These are phyloP conservation scores for Henricia sp. DNA, from an alignment of 53 echinoderm and acorn worm genomes.

Conservation along the genomic window DNA sequence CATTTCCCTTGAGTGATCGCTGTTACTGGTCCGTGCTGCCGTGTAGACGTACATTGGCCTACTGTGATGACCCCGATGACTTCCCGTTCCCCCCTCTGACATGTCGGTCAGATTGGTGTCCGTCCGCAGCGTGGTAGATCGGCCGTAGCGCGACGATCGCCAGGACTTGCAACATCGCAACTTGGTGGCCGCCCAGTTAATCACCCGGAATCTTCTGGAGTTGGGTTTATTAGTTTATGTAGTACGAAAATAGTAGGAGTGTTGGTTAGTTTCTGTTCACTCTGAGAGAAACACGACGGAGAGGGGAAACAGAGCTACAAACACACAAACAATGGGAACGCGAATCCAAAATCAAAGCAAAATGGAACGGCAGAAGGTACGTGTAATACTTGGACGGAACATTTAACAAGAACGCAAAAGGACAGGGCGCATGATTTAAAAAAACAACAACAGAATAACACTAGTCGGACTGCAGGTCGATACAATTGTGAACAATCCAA, in stretches of 20 bases:
- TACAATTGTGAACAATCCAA: too few relatives aligned
- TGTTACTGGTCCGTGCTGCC: conserved; percentile 37
- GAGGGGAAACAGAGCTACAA: conserved; percentile 8
- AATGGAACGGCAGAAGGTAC: not conserved
- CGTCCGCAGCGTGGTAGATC: conserved; percentile 60
- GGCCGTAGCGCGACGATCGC: conserved; percentile 56
- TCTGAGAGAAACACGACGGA: conserved; percentile 22
- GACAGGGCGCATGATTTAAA: too few relatives aligned
- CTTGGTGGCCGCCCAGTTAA: conserved; percentile 82
- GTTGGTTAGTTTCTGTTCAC: conserved; percentile 27
- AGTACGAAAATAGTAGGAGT: conserved; percentile 38
- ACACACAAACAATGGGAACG: not conserved
- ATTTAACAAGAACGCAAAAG: too few relatives aligned
- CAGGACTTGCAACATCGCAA: conserved; percentile 76
- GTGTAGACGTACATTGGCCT: conserved; percentile 51
- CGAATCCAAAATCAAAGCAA: not conserved
- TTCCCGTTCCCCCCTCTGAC: conserved; percentile 47
- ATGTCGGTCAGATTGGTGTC: conserved; percentile 83
- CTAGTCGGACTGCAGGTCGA: too few relatives aligned
- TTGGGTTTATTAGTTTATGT: not conserved
- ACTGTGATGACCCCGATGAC: conserved; percentile 15
- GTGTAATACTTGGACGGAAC: too few relatives aligned
- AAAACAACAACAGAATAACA: too few relatives aligned
- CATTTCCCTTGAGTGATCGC: conserved; percentile 35
- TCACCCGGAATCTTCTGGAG: conserved; percentile 77